These are phyloP conservation scores for Aselliscus stoliczkanus DNA, from an alignment of 2,797 vertebrate genomes.

Conservation along the genomic window DNA sequence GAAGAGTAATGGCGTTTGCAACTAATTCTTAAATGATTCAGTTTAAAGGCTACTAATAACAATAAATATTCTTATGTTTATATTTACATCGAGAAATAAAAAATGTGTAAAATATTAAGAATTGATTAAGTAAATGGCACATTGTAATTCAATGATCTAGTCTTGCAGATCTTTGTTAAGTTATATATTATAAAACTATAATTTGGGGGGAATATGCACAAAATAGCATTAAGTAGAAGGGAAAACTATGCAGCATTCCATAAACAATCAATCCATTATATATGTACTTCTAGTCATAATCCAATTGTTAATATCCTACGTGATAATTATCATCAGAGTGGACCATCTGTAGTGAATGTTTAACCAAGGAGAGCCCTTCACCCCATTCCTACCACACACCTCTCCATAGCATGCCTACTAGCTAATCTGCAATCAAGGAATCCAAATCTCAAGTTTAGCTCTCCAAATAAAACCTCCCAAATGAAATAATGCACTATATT, in stretches of 20 bases:
- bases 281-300: neutral
- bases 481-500: neutral
- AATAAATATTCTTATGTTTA: constrained; percentile 1
- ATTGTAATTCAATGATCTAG: neutral
- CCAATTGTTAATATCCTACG: neutral
- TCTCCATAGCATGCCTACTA: neutral
- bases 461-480: neutral
- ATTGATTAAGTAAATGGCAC: neutral
- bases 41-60: neutral
- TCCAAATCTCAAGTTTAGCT: neutral
- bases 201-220: neutral
- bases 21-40: constrained; percentile 22
- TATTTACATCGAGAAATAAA: neutral
- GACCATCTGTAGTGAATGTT: constrained; percentile 1
- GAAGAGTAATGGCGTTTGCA: neutral
- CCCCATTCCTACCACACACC: neutral
- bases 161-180: neutral
- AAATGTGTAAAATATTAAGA: constrained; percentile 3
- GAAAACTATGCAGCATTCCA: neutral
- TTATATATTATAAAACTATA: neutral
- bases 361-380: neutral
- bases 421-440: neutral
- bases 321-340: neutral
- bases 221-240: neutral
- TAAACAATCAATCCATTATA: neutral